These are phyloP conservation scores for Pharmacophagus antenor DNA, from an alignment of 2,888 invertebrate genomes.

Conservation along the genomic window DNA sequence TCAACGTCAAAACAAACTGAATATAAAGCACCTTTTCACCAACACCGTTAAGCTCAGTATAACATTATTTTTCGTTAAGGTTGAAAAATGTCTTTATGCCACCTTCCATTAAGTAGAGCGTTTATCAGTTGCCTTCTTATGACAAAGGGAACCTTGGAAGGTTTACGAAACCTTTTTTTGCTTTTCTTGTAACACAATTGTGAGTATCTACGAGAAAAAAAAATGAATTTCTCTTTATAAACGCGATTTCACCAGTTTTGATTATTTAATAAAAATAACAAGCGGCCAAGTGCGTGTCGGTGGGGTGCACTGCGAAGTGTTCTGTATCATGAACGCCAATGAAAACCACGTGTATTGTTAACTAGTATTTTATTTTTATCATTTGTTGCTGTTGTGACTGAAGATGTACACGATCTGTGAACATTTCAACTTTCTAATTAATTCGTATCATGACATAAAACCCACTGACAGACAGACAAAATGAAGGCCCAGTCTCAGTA, in stretches of 20 bases:
- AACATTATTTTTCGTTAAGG: constrained; percentile 32
- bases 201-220: constrained; percentile 12
- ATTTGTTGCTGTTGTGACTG: too few species aligned
- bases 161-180: constrained; percentile 27
- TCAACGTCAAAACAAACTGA: constrained; percentile 32
- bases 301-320: too few species aligned
- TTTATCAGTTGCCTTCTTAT: constrained; percentile 32
- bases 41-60: constrained; percentile 30
- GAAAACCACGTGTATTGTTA: too few species aligned
- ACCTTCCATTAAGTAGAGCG: constrained; percentile 32
- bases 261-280: not conserved
- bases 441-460: too few species aligned
- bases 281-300: too few species aligned
- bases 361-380: too few species aligned
- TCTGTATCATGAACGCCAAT: too few species aligned
- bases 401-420: too few species aligned
- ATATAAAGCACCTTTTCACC: constrained; percentile 32
- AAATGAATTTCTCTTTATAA: not conserved
- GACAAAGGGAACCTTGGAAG: constrained; percentile 29
- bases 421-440: too few species aligned
- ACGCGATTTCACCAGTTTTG: not conserved
- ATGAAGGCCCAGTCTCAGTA: too few species aligned
- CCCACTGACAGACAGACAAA: too few species aligned
- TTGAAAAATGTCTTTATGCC: constrained; percentile 32
- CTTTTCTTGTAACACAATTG: constrained; percentile 20